phyloP scores from a whole-genome alignment of 2,888 invertebrate species.

The Himalopsyche anomala region DNA sequence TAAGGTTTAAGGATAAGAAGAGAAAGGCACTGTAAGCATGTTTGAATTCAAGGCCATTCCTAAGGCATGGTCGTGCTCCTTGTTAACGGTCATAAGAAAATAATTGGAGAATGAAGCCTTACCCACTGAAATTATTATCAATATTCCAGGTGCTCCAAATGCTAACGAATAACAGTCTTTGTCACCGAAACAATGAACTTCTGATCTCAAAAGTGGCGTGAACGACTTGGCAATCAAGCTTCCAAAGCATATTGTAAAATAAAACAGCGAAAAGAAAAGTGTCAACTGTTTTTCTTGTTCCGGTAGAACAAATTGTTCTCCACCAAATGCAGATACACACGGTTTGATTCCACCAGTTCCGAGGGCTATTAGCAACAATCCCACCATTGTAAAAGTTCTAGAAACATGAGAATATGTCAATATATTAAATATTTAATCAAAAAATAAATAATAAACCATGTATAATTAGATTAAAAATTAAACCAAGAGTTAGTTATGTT shows the following conservation, averaged over 20 bases:
- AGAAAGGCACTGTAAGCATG: slow-evolving; percentile 20
- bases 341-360: slow-evolving; percentile 91
- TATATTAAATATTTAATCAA: background rate
- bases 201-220: slow-evolving; percentile 84
- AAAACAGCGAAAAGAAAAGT: slow-evolving; percentile 86
- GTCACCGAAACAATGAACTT: slow-evolving; percentile 81
- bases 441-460: background rate
- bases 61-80: no score
- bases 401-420: slow-evolving; percentile 64
- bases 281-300: slow-evolving; percentile 81
- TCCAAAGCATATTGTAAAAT: slow-evolving; percentile 82
- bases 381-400: slow-evolving; percentile 80
- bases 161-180: slow-evolving; percentile 84
- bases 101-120: slow-evolving; percentile 67
- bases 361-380: slow-evolving; percentile 82
- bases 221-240: slow-evolving; percentile 84
- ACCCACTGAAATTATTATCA: slow-evolving; percentile 85
- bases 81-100: background rate
- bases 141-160: slow-evolving; percentile 85
- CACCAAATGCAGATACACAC: slow-evolving; percentile 88
- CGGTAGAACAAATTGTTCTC: slow-evolving; percentile 84
- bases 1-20: no score
- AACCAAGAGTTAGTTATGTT: background rate
- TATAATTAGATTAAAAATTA: no score
- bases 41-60: background rate